Percentiles rank a stretch among this genome's conserved stretches.
phyloP scores from a whole-genome alignment of 2,113 vertebrate species.

The Dromiciops gliroides region DNA sequence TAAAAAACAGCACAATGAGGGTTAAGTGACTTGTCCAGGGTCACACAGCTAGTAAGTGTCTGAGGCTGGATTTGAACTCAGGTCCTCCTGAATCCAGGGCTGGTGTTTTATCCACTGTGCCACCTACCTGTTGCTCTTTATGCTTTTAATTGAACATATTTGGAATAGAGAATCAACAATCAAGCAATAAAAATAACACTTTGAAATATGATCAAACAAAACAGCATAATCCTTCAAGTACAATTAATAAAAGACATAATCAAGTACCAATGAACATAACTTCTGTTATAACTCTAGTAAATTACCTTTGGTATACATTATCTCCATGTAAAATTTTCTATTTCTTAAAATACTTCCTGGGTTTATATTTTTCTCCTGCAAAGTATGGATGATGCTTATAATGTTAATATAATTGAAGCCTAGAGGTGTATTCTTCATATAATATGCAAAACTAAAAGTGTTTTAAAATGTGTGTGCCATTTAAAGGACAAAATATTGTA shows the following conservation, averaged over 20 bases:
- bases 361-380: background rate
- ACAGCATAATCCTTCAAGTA: conserved; percentile 19
- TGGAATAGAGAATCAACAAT: conserved; percentile 31
- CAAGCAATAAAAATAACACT: conserved; percentile 34
- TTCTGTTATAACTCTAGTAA: background rate
- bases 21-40: too few relatives aligned
- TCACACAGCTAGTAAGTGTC: too few relatives aligned
- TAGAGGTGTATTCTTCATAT: background rate
- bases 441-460: background rate
- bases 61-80: too few relatives aligned
- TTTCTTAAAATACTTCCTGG: background rate
- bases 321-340: background rate
- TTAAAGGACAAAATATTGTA: background rate
- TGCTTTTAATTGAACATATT: conserved; percentile 42
- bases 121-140: too few relatives aligned
- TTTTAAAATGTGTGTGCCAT: background rate
- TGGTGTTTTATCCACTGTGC: too few relatives aligned
- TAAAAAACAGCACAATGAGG: too few relatives aligned
- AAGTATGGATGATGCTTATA: background rate
- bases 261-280: background rate
- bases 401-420: background rate
- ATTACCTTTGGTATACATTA: background rate
- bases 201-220: conserved; percentile 53
- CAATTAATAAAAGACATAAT: conserved; percentile 21
- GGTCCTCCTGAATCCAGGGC: too few relatives aligned